Evolutionary conservation across 1,140 invertebrate genomes (phyloP).

Genomic region (Ostrea edulis): DNA sequence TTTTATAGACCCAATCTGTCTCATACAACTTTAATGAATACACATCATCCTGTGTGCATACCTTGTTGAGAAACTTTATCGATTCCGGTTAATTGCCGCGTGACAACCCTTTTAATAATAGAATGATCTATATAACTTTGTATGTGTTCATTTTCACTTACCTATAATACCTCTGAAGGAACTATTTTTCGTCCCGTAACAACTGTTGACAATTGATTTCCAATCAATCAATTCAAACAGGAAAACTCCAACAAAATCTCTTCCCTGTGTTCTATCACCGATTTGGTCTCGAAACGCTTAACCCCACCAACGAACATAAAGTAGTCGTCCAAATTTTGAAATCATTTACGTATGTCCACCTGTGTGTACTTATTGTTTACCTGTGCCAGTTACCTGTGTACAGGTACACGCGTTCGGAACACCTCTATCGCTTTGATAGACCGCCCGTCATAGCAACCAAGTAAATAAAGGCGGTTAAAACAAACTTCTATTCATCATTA

Average conservation of each 20-base stretch:
- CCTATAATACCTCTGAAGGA: background rate
- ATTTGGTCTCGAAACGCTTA: background rate
- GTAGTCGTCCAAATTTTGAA: background rate
- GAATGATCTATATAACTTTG: background rate
- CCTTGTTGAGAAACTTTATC: background rate
- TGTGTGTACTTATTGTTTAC: background rate
- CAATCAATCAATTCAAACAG: background rate
- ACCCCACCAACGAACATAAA: background rate
- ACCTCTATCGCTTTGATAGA: background rate
- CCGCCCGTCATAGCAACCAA: background rate
- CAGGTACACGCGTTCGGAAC: background rate
- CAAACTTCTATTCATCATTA: background rate
- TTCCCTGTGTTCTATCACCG: background rate
- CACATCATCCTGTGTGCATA: background rate
- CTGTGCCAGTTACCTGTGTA: slow-evolving; percentile 8
- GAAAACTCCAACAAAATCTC: background rate
- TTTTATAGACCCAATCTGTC: background rate
- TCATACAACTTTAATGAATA: background rate
- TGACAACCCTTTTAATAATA: background rate
- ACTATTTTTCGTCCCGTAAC: slow-evolving; percentile 2
- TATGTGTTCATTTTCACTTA: slow-evolving; percentile 10
- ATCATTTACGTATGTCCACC: background rate
- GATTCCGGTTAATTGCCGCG: background rate
- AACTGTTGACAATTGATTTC: background rate
- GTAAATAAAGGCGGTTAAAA: background rate